Percentiles rank a stretch among this genome's conserved stretches.
phyloP scores from a whole-genome alignment of 23 tunicate species.

The Ciona savignyi region DNA sequence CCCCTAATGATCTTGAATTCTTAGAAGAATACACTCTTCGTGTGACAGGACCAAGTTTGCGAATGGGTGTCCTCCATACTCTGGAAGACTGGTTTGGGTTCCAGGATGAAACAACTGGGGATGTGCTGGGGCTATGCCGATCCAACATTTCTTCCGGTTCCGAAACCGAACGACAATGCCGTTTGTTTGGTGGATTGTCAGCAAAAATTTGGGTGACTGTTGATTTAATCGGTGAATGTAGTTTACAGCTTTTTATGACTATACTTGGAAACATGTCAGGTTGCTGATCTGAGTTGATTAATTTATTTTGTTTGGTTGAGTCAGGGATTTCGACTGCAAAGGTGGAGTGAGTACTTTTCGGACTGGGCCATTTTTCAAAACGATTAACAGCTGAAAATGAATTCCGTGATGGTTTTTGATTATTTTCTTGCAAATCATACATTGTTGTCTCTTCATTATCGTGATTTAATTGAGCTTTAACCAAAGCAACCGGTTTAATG shows the following conservation, averaged over 20 bases:
- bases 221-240: constrained; percentile 38
- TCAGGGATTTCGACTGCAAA: neutral
- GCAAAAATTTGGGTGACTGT: neutral
- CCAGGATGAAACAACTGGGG: constrained; percentile 14
- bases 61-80: constrained; percentile 54
- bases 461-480: neutral
- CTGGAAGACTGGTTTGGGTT: constrained; percentile 42
- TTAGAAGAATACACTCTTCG: constrained; percentile 23
- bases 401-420: neutral
- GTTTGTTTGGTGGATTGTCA: constrained; percentile 48
- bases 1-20: neutral
- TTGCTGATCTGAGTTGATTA: neutral
- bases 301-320: neutral
- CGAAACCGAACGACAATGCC: constrained; percentile 70
- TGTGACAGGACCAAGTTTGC: neutral
- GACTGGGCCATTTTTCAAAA: neutral
- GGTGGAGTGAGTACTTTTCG: neutral
- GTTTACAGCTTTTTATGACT: constrained; percentile 36
- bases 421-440: constrained; percentile 16
- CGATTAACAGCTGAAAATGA: neutral
- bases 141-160: constrained; percentile 44
- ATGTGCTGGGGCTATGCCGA: neutral
- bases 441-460: constrained; percentile 28
- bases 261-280: constrained; percentile 39
- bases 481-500: neutral